Evolutionary conservation across 2,797 vertebrate species (phyloP), one percentile per base, ranked within the genome.

Genomic region (Cossypha heuglini): DNA sequence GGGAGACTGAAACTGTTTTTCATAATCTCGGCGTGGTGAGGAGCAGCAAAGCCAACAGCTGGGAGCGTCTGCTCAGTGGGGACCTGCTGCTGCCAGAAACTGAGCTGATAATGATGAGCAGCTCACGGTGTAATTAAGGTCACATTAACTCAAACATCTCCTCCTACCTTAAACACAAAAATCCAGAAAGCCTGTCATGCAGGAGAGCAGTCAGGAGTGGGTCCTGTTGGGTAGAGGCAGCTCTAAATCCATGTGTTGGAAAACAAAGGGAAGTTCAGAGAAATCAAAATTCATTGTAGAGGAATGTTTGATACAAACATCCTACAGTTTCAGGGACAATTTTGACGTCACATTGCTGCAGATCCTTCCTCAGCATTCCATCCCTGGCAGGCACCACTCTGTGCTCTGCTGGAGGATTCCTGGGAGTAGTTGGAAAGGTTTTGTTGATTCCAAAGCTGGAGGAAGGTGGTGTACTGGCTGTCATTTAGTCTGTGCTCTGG

Each of bases 11-110:
- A 84, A 90, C 46, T 64, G 54, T 43, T 38, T 38, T 80, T 84
- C 48, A 28, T 71, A 61, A 62, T 92, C 42, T 74, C 26, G 0
- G 69, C 1, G 2, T 94, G 28, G 26, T 46, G 82, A 83, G 76
- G 24, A 93, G 91, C 68, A 86, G 81, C 58, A 86, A 89, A 57
- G 18, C 58, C 11, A 45, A 57, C 83, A 92, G 80, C 88, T 95
- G 75, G 64, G 68, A 72, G 69, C 1, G 1, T 84, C 88, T 92
- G 88, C 88, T 94, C 40, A 45, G n/a, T 61, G 33, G 73, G 69
- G 90, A 93, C 83, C 69, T 88, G 71, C 45, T 72, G 80, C 90
- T 93, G 88, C 90, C 92, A 91, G 88, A 93, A 91, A 66, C 29
- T 2, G 85, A 87, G 78, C 88, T 93, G 88, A 31, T 88, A 52